Evolutionary conservation across 2,888 invertebrate genomes (phyloP).

Genomic region (Drosophila mercatorum): DNA sequence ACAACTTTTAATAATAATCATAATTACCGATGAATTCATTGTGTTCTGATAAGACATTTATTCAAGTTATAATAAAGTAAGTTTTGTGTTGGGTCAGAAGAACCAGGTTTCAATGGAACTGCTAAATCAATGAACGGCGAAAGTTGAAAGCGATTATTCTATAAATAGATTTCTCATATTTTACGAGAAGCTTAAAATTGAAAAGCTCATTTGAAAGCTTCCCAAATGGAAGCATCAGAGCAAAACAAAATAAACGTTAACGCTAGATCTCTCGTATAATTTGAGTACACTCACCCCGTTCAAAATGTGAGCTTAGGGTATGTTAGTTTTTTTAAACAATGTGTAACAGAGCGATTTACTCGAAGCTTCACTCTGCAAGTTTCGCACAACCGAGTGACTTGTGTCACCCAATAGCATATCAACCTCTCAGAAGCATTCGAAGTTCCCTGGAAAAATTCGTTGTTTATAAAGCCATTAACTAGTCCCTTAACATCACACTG

Average conservation of each 20-base stretch:
- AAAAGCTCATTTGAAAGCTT: constrained; percentile 1
- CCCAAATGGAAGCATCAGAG: neutral
- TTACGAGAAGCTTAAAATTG: neutral
- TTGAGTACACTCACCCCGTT: neutral
- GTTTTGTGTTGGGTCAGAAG: neutral
- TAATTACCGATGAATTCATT: neutral
- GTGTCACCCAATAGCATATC: too few species aligned
- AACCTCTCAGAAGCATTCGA: neutral
- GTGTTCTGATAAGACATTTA: neutral
- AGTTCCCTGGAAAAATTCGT: neutral
- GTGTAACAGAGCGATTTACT: too few species aligned
- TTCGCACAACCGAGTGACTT: too few species aligned
- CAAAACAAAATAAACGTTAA: neutral
- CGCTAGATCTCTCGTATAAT: neutral
- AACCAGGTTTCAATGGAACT: neutral
- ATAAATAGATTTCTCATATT: neutral
- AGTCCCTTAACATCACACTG: neutral
- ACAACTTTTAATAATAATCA: neutral
- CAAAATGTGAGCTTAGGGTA: neutral
- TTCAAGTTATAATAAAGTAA: neutral
- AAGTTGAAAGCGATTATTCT: neutral
- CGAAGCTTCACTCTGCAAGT: too few species aligned
- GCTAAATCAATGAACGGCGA: neutral
- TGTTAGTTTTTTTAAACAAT: too few species aligned
- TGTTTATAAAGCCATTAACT: neutral